Evolutionary conservation across 2,113 vertebrate genomes (phyloP).

Genomic region (pig (Sus scrofa)): DNA sequence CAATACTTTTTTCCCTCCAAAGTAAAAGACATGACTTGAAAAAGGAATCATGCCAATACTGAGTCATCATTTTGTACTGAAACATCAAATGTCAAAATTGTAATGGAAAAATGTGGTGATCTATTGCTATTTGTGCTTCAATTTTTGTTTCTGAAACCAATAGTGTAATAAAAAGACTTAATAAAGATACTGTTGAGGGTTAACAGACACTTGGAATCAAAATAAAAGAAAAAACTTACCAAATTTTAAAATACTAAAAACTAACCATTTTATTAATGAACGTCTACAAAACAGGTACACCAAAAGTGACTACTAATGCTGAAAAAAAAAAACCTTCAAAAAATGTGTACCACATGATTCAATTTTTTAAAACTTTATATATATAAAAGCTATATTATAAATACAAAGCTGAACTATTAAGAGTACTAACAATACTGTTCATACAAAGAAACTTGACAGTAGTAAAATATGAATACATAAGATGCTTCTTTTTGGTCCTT

Average conservation of each 20-base stretch:
- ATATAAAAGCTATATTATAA: slow-evolving; percentile 87
- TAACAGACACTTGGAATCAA: slow-evolving; percentile 49
- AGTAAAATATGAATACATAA: slow-evolving; percentile 80
- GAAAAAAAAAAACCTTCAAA: slow-evolving; percentile 83
- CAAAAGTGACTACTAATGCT: slow-evolving; percentile 84
- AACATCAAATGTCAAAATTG: slow-evolving; percentile 25
- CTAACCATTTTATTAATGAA: slow-evolving; percentile 86
- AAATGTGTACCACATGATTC: slow-evolving; percentile 79
- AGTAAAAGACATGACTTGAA: slow-evolving; percentile 35
- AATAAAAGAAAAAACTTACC: slow-evolving; percentile 59
- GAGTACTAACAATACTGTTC: slow-evolving; percentile 79
- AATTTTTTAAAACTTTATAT: slow-evolving; percentile 80
- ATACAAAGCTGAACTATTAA: slow-evolving; percentile 80
- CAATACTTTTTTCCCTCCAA: background rate
- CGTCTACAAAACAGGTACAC: slow-evolving; percentile 77
- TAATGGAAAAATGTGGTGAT: slow-evolving; percentile 27
- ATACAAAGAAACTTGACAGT: slow-evolving; percentile 82
- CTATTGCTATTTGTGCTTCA: slow-evolving; percentile 44
- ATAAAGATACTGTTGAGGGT: background rate
- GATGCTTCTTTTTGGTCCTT: slow-evolving; percentile 82
- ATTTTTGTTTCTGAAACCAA: slow-evolving; percentile 60
- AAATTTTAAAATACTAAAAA: slow-evolving; percentile 77
- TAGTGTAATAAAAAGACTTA: slow-evolving; percentile 38
- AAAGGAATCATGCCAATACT: slow-evolving; percentile 8
- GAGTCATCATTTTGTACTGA: background rate